Evolutionary conservation across 2,797 vertebrate species (phyloP), one percentile per base, ranked within the genome.

Genomic region (Notamacropus eugenii): DNA sequence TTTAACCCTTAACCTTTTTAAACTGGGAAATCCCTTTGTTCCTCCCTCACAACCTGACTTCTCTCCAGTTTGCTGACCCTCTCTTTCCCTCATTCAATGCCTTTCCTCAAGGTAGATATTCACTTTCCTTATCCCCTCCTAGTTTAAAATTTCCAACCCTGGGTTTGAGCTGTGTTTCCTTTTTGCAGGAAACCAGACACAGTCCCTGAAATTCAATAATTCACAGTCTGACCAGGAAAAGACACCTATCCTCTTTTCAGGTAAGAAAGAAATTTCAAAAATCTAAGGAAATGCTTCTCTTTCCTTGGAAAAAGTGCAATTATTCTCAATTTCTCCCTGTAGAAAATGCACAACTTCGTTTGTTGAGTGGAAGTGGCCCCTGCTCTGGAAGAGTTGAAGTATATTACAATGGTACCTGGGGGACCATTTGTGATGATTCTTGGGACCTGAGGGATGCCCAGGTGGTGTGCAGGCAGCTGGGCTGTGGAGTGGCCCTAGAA

Each of bases 321-420:
- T 62, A n/a, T 55, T 29, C 24, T 52, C 34, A 54, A 34, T 54
- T 52, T 93, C 90, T 91, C 28, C 54, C 10, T 57, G 10, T 5
- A 94, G 93, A 12, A 56, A 94, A 57, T 56, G 90, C 34, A 19
- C 52, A 40, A n/a, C 87, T 94, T 29, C 90, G 90, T 28, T 57
- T 93, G 59, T 16, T 54, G 52, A 14, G 74, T 13, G 92, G 52
- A 62, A 16, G 34, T 34, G 31, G 59, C 40, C 50, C 14, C 54
- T 91, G 90, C 59, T 87, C 46, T 28, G 93, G 93, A 4, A 94
- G 93, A 94, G 93, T 91, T 6, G 90, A 94, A 34, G 34, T 94
- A 16, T 11, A 59, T 46, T 54, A 94, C n/a, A 52, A 62, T 58
- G 90, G 27, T 5, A 90, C 90, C 6, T 94, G 93, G 93, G 90